Conservation (phyloP, 2,888 invertebrate genomes). For the Gastrophysa polygoni region DNA sequence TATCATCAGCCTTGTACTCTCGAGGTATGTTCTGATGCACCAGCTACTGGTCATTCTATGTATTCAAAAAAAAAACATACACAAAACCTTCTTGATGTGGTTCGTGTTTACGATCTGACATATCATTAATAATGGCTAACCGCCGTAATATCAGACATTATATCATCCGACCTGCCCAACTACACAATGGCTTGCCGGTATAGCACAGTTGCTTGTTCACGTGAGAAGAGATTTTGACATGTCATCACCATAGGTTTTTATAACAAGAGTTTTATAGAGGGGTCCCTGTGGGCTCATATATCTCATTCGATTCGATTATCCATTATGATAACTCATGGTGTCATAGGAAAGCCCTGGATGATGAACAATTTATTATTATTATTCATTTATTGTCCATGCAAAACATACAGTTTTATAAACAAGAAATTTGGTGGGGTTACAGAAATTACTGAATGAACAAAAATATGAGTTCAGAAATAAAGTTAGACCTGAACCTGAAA, state of each 20-base stretch:
- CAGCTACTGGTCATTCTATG: conserved; percentile 31
- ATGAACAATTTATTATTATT: no score
- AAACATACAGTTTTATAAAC: no score
- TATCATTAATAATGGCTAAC: conserved; percentile 57
- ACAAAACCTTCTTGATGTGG: conserved; percentile 55
- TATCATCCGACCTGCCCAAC: conserved; percentile 46
- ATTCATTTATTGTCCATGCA: no score
- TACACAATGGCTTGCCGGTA: conserved; percentile 51
- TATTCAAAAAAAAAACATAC: conserved; percentile 53
- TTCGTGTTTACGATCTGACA: conserved; percentile 55
- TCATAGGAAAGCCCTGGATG: no score
- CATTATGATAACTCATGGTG: background rate
- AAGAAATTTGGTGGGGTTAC: no score
- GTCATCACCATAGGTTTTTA: conserved; percentile 34
- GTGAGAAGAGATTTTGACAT: conserved; percentile 39
- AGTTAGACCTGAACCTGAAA: no score
- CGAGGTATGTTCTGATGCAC: background rate
- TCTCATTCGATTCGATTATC: background rate
- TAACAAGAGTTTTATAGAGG: background rate
- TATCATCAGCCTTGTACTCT: no score
- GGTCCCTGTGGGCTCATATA: background rate
- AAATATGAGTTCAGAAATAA: no score
- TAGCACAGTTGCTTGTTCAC: conserved; percentile 45
- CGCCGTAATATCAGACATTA: conserved; percentile 51
- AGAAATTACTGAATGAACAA: no score